Conservation (phyloP, 2,113 vertebrate species). For the Aplodontia rufa region DNA sequence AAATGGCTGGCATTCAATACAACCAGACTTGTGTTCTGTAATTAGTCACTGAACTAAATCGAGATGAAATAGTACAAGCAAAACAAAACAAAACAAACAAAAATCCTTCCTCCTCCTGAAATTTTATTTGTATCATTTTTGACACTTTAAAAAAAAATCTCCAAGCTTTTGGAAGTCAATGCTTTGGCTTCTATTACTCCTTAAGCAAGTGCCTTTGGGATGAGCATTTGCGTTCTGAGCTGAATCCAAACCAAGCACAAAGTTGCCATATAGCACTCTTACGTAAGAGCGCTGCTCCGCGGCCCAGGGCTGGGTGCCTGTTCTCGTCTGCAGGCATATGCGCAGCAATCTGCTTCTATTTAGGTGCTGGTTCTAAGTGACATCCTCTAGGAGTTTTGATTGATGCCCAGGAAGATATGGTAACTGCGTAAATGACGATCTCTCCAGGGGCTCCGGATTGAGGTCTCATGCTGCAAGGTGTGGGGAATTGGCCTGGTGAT, state of each 20-base stretch:
- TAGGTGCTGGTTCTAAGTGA: neutral
- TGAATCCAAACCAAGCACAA: neutral
- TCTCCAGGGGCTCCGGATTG: neutral
- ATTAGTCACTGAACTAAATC: constrained; percentile 40
- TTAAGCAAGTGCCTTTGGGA: neutral
- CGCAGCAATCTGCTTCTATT: constrained; percentile 37
- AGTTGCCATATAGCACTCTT: neutral
- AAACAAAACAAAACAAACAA: constrained; percentile 46
- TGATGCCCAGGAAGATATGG: neutral
- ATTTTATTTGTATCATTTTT: constrained; percentile 36
- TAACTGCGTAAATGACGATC: neutral
- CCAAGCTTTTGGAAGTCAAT: constrained; percentile 40
- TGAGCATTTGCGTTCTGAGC: constrained; percentile 35
- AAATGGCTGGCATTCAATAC: constrained; percentile 42
- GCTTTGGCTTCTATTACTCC: neutral
- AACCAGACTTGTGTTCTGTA: constrained; percentile 28
- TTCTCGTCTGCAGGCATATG: constrained; percentile 42
- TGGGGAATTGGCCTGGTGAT: neutral
- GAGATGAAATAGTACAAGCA: constrained; percentile 56
- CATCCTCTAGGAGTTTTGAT: neutral
- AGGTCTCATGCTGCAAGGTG: neutral
- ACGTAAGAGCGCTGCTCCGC: neutral
- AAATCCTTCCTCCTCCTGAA: neutral
- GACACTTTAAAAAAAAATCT: neutral
- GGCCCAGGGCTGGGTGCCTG: neutral